phyloP scores from a whole-genome alignment of 1,140 invertebrate genomes.

The Artemia franciscana region DNA sequence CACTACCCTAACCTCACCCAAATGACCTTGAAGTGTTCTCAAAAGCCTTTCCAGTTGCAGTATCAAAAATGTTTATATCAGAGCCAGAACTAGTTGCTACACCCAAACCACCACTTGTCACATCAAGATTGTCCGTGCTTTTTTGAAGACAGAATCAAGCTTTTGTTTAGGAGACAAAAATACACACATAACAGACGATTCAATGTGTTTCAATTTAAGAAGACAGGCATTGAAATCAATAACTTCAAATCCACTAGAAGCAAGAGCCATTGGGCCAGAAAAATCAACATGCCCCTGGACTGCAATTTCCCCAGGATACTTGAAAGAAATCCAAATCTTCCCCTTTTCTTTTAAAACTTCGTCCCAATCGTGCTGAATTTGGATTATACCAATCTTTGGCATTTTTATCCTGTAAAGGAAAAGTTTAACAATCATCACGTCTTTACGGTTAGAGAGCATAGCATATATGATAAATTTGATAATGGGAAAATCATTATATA shows the following conservation, averaged over 20 bases:
- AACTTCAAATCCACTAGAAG: background rate
- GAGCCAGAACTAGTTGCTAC: slow-evolving; percentile 33
- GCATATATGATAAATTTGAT: too few species aligned
- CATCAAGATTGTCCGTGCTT: slow-evolving; percentile 25
- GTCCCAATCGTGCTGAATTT: background rate
- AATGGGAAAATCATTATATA: too few species aligned
- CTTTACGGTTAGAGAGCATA: too few species aligned
- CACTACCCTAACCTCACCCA: slow-evolving; percentile 39
- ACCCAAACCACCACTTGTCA: slow-evolving; percentile 30
- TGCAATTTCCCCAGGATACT: background rate
- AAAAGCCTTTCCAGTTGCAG: slow-evolving; percentile 28
- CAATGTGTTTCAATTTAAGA: background rate
- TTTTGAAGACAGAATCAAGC: background rate
- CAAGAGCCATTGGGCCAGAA: background rate
- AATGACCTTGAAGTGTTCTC: slow-evolving; percentile 35
- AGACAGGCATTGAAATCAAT: background rate
- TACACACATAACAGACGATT: background rate
- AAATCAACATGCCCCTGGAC: background rate
- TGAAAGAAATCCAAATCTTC: background rate
- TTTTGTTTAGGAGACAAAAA: background rate
- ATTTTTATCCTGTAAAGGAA: background rate
- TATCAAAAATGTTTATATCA: slow-evolving; percentile 35
- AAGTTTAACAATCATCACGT: too few species aligned
- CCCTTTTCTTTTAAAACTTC: background rate
- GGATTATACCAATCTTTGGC: background rate